Evolutionary conservation across 2,113 vertebrate species (phyloP).

Genomic region (Brachionichthys hirsutus): DNA sequence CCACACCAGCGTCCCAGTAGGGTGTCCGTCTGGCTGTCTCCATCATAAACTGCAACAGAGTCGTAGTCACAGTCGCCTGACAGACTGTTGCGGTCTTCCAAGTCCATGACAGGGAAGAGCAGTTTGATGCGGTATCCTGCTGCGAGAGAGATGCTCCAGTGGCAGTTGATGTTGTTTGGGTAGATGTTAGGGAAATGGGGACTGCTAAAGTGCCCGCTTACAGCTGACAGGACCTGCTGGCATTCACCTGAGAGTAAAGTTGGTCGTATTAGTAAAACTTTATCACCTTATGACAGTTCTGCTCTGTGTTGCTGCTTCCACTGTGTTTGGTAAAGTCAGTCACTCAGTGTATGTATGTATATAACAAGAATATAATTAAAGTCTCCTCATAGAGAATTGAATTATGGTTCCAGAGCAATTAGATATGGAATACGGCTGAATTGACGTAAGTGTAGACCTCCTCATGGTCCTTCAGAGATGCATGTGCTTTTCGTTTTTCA

Average conservation of each 20-base stretch:
- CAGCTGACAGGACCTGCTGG: slow-evolving; percentile 83
- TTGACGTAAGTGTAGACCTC: too few relatives aligned
- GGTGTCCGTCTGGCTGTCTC: slow-evolving; percentile 74
- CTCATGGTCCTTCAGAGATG: too few relatives aligned
- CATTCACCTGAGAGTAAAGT: slow-evolving; percentile 83
- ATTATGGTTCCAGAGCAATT: too few relatives aligned
- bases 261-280: slow-evolving; percentile 1
- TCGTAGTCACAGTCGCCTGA: slow-evolving; percentile 88
- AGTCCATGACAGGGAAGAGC: slow-evolving; percentile 86
- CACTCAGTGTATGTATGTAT: too few relatives aligned
- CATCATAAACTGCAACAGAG: slow-evolving; percentile 84
- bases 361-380: too few relatives aligned
- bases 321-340: too few relatives aligned
- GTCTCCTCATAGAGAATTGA: too few relatives aligned
- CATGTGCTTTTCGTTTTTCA: too few relatives aligned
- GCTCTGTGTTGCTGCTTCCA: background rate
- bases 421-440: too few relatives aligned
- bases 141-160: slow-evolving; percentile 84
- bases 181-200: slow-evolving; percentile 90
- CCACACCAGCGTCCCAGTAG: slow-evolving; percentile 91
- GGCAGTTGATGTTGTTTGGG: slow-evolving; percentile 96
- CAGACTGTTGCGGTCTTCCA: slow-evolving; percentile 89
- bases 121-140: slow-evolving; percentile 85
- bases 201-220: slow-evolving; percentile 92
- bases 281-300: background rate